Evolutionary conservation across 2,113 vertebrate genomes (phyloP).

Genomic region (Callaeas wilsoni): DNA sequence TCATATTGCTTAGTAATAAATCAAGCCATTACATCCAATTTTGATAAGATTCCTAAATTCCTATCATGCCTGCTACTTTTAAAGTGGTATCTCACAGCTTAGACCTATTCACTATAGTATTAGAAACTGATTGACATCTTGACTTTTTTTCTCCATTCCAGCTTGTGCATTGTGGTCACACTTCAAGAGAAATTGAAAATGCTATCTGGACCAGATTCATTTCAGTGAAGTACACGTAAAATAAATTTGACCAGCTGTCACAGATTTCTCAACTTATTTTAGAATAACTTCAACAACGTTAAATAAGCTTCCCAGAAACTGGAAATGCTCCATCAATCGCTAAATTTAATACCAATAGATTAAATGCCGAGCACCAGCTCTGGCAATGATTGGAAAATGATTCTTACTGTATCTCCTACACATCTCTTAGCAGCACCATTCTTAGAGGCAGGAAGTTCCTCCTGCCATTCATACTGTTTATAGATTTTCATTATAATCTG

Average conservation of each 20-base stretch:
- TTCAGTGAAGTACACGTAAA: neutral
- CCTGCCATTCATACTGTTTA: neutral
- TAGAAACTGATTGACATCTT: neutral
- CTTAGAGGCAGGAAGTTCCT: neutral
- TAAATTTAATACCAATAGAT: neutral
- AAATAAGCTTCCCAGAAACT: neutral
- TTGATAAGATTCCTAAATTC: neutral
- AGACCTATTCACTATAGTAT: neutral
- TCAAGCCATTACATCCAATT: neutral
- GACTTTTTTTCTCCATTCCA: neutral
- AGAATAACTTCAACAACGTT: neutral
- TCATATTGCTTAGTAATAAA: neutral
- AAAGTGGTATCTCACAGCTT: neutral
- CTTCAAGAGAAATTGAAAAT: slow-evolving; percentile 11
- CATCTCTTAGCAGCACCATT: neutral
- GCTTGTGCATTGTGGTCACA: neutral
- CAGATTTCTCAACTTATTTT: neutral
- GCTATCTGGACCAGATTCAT: neutral
- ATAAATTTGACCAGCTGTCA: neutral
- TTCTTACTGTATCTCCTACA: neutral
- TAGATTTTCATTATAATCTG: neutral
- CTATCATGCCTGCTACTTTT: neutral
- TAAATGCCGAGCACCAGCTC: neutral
- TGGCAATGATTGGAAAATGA: neutral
- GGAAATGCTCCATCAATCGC: neutral